Evolutionary conservation across 2,113 vertebrate genomes (phyloP), one percentile per base, ranked within the genome.

Genomic region (Nettapus auritus): DNA sequence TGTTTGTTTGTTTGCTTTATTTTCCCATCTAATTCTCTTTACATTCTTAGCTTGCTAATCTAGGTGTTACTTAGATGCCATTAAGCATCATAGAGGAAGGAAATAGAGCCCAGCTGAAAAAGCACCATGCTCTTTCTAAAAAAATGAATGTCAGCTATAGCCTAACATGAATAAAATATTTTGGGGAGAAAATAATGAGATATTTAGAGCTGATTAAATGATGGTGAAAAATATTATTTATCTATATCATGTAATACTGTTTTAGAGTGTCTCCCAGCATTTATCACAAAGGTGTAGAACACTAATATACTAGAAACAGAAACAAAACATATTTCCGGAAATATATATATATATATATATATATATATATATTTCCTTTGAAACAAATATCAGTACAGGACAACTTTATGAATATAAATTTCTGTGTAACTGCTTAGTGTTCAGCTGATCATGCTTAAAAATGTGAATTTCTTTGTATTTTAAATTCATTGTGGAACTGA

Each of bases 361-460:
- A n/a, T n/a, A n/a, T n/a, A n/a, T n/a, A n/a, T n/a, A n/a, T n/a
- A n/a, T n/a, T n/a, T n/a, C n/a, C n/a, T n/a, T n/a, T n/a, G 42
- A 44, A 84, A 67, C 29, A 80, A 71, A 16, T 57, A 89, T 90
- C 74, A 59, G 34, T 87, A 78, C 55, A 94, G 46, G 55, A 87
- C 83, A 95, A 26, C 42, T 89, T 31, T 83, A 34, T 78, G 80
- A 96, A 93, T 93, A 33, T 90, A 86, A 91, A 67, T 97, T 95
- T 94, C 67, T 73, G 25, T 93, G 22, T 95, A 96, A 91, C 62
- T 87, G 86, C 25, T 90, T 31, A 66, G 15, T 66, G 62, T 95
- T 97, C 85, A 90, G 44, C 52, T 77, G 77, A 80, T 96, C 96
- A 96, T 96, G 95, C 62, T 93, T 86, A 88, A 90, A 97, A 97